Percentiles rank a stretch among this genome's conserved stretches.
Conservation (phyloP, 1,140 invertebrate species). For the Pararge aegeria region DNA sequence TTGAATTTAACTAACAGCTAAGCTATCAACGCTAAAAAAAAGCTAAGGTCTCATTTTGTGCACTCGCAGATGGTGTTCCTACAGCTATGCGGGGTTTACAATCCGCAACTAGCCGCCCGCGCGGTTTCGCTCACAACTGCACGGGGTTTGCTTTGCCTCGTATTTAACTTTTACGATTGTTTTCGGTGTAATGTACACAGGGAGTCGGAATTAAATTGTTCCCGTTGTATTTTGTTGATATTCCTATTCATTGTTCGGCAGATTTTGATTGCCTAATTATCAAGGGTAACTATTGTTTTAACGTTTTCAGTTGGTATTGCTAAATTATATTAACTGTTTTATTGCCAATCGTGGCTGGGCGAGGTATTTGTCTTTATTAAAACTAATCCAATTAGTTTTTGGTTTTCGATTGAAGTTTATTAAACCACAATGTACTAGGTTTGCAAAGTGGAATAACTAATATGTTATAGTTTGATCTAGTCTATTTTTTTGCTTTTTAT, state of each 20-base stretch:
- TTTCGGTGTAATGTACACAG: not conserved
- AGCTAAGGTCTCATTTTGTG: too few species aligned
- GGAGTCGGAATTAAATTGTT: not conserved
- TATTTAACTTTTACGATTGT: conserved; percentile 5
- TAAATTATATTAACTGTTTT: not conserved
- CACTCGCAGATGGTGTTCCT: too few species aligned
- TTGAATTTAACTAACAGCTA: too few species aligned
- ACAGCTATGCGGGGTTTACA: not conserved
- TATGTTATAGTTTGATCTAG: too few species aligned
- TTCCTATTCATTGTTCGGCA: conserved; percentile 4
- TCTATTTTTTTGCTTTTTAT: too few species aligned
- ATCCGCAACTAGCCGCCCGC: too few species aligned
- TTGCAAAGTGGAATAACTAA: too few species aligned
- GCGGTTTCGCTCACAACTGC: not conserved
- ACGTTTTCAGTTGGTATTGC: not conserved
- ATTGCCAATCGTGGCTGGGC: not conserved
- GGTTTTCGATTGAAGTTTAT: not conserved
- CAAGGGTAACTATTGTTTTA: not conserved
- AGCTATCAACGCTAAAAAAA: too few species aligned
- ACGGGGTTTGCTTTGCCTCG: not conserved
- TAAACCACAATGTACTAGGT: too few species aligned
- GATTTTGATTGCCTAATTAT: not conserved
- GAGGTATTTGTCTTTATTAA: not conserved
- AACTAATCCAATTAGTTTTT: not conserved
- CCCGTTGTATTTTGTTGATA: conserved; percentile 1